phyloP scores from a whole-genome alignment of 1,140 invertebrate species.

The Acyrthosiphon pisum region DNA sequence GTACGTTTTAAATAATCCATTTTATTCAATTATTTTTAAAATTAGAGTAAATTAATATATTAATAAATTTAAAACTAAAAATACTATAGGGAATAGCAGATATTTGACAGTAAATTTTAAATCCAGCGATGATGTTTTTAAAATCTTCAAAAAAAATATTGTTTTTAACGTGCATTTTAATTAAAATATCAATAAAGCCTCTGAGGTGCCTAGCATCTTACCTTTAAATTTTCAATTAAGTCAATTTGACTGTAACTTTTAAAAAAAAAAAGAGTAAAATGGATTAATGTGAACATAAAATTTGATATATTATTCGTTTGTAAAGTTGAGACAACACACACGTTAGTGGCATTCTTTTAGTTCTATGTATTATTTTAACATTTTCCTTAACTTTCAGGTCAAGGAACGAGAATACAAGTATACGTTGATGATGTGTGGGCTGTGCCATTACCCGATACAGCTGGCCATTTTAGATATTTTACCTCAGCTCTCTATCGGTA shows the following conservation, averaged over 20 bases:
- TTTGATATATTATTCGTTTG: neutral
- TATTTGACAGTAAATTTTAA: neutral
- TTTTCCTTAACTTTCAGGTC: neutral
- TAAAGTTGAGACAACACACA: neutral
- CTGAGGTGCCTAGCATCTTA: neutral
- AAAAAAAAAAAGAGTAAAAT: neutral
- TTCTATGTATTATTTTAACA: neutral
- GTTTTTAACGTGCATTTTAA: neutral
- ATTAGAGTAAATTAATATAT: neutral
- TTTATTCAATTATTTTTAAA: neutral
- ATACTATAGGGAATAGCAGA: neutral
- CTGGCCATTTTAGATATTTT: slow-evolving; percentile 39
- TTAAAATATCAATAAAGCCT: neutral
- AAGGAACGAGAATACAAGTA: neutral
- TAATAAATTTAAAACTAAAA: neutral
- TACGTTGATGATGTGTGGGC: neutral
- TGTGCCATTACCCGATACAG: slow-evolving; percentile 40
- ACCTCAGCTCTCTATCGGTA: slow-evolving; percentile 29
- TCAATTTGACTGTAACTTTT: neutral
- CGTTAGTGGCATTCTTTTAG: too few species aligned
- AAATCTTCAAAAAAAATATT: neutral
- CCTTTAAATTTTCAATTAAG: neutral
- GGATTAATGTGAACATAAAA: neutral
- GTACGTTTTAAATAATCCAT: neutral
- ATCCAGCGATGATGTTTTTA: neutral